Conservation (phyloP, 2,888 invertebrate species). For the Arenicola marina region DNA sequence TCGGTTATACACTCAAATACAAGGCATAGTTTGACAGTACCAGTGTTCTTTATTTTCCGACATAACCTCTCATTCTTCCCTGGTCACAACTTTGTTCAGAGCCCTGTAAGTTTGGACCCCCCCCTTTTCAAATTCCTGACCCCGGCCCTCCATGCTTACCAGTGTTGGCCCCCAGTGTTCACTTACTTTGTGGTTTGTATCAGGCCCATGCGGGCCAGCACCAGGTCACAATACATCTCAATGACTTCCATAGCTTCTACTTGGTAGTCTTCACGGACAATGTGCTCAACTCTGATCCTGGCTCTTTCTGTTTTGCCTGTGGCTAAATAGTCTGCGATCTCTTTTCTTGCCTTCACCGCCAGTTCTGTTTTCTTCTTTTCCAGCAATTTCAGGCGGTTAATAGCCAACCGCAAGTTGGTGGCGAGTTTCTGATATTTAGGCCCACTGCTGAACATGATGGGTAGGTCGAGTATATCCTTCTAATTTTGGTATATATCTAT, state of each 20-base stretch:
- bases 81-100: no score
- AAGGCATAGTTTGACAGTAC: no score
- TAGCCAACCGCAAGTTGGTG: slow-evolving; percentile 87
- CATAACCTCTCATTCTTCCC: no score
- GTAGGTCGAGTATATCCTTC: neutral
- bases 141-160: no score
- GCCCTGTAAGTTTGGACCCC: no score
- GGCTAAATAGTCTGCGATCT: slow-evolving; percentile 88
- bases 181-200: slow-evolving; percentile 67
- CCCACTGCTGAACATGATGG: slow-evolving; percentile 32
- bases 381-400: slow-evolving; percentile 82
- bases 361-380: slow-evolving; percentile 93
- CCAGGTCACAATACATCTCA: slow-evolving; percentile 98
- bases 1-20: no score
- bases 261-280: slow-evolving; percentile 97
- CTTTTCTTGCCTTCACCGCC: slow-evolving; percentile 91
- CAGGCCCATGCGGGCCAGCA: slow-evolving; percentile 93
- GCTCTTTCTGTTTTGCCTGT: slow-evolving; percentile 70
- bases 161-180: no score
- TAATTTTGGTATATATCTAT: no score
- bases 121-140: no score
- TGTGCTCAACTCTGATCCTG: slow-evolving; percentile 96
- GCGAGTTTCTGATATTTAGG: slow-evolving; percentile 74
- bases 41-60: no score
- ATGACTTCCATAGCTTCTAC: slow-evolving; percentile 99